Evolutionary conservation across 2,888 invertebrate species (phyloP), one percentile per base, ranked within the genome.

Genomic region (Cheilosia vernalis): DNA sequence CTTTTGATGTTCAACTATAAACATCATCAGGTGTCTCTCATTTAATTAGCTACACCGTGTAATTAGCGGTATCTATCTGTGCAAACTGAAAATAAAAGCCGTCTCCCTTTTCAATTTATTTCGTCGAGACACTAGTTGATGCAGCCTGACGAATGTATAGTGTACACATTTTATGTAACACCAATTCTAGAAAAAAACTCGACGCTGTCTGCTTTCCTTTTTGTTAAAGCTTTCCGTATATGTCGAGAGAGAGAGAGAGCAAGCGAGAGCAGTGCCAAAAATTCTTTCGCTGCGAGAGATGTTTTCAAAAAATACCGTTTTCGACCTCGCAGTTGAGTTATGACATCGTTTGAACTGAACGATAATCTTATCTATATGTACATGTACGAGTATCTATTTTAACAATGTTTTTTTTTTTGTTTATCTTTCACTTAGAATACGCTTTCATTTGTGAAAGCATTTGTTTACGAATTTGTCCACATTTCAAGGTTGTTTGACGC

Each of bases 241-340:
- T 37, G n/a, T 44, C 61, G 53, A 72, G 19, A 19, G 40, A 42
- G 60, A 42, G 60, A 61, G 63, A 9, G 49, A 19, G 7, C 6
- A 15, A 17, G 15, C 27, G 27, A 33, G 27, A 1, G 40, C 4
- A n/a, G 7, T 30, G 72, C 61, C 60, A 61, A 53, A 24, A 61
- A 55, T 42, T 30, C 17, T 47, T 55, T 33, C 53, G 40, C 9
- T 53, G n/a, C n/a, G 55, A 4, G 24, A 42, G 6, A 42, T 61
- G 51, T 40, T 60, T 60, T 49, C 51, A 55, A 53, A 53, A 49
- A 63, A 33, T 27, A 21, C n/a, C 63, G 55, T 55, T 73, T 55
- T 63, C 63, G 63, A 73, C 53, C 63, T 73, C 73, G 72, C 27
- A 42, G 19, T 42, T n/a, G 19, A 19, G 51, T 40, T 61, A 61